Percentiles rank a stretch among this genome's conserved stretches.
Evolutionary conservation across 2,888 invertebrate species (phyloP).

Genomic region (Drosophila setosimentum): DNA sequence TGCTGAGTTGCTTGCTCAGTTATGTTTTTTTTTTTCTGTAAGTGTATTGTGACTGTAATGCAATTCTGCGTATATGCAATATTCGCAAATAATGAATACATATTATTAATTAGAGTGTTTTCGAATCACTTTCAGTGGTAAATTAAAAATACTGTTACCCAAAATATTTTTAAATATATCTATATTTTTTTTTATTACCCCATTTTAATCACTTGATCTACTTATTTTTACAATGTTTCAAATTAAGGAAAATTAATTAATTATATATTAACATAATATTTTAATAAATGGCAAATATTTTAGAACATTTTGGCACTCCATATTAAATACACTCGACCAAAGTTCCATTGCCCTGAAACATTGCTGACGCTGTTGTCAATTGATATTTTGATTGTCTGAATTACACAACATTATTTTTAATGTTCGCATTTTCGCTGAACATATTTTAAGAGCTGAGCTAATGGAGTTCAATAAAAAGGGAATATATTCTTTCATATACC

Average conservation of each 20-base stretch:
- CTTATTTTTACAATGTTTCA: not conserved
- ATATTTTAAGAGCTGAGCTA: not conserved
- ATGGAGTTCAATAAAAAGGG: not conserved
- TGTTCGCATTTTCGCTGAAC: constrained; percentile 3
- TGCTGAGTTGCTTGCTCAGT: constrained; percentile 2
- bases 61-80: not conserved
- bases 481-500: not conserved
- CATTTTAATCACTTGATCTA: not conserved
- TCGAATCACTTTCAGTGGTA: not conserved
- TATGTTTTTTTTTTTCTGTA: constrained; percentile 2
- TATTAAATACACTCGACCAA: constrained; percentile 45
- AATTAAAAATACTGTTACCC: not conserved
- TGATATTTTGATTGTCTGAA: constrained; percentile 38
- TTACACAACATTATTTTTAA: constrained; percentile 25
- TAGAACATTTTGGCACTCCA: constrained; percentile 28
- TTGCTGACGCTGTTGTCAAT: constrained; percentile 3
- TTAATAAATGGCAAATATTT: constrained; percentile 61
- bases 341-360: constrained; percentile 60
- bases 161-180: not conserved
- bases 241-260: not conserved
- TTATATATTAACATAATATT: too few species aligned
- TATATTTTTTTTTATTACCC: not conserved
- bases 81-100: not conserved
- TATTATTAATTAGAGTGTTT: not conserved
- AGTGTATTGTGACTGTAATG: constrained; percentile 1